phyloP scores from a whole-genome alignment of 1,140 invertebrate genomes.

The Lepidurus couesii region DNA sequence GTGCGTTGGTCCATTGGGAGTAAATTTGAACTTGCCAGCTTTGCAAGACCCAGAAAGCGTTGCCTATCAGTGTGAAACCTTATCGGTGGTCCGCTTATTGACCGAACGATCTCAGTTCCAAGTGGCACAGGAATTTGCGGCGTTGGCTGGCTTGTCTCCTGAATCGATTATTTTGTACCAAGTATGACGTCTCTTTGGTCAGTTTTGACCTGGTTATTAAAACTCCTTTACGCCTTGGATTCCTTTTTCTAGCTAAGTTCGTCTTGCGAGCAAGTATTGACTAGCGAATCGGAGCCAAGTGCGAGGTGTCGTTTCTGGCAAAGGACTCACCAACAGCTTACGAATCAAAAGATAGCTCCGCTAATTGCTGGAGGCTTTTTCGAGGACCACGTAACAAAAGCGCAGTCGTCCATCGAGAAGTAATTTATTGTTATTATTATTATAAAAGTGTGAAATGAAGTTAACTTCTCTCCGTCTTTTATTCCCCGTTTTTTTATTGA shows the following conservation, averaged over 20 bases:
- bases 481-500: neutral
- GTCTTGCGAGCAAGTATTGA: neutral
- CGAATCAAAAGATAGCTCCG: constrained; percentile 4
- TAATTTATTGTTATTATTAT: constrained; percentile 14
- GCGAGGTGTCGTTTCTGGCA: constrained; percentile 25
- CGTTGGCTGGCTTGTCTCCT: neutral
- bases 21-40: neutral
- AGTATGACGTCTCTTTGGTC: neutral
- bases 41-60: neutral
- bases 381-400: constrained; percentile 24
- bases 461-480: neutral
- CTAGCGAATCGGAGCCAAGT: neutral
- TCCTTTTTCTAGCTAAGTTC: neutral
- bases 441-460: neutral
- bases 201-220: neutral
- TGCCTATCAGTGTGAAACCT: neutral
- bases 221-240: neutral
- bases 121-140: neutral
- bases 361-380: constrained; percentile 29
- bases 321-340: constrained; percentile 24
- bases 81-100: neutral
- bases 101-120: neutral
- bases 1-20: neutral
- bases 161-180: constrained; percentile 4
- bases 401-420: constrained; percentile 6